A percentile compares a stretch with the other conserved stretches of the same genome.
These are phyloP conservation scores for Rhamphomyia laevipes DNA, from an alignment of 2,888 invertebrate species.

Conservation along the genomic window DNA sequence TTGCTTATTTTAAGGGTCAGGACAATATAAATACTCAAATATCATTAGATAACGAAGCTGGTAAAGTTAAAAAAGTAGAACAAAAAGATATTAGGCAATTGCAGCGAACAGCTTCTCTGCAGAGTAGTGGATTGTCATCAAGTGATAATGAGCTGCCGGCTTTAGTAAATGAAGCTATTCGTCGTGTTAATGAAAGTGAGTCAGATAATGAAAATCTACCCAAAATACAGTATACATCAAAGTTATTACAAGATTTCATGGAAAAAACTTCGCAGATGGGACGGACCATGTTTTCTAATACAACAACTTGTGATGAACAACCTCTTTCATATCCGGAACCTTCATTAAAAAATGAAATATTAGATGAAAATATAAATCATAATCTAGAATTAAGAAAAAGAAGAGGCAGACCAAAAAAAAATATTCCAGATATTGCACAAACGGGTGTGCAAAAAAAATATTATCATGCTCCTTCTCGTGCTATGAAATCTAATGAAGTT, in stretches of 20 bases:
- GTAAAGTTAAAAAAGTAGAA: neutral
- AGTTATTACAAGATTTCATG: slow-evolving; percentile 67
- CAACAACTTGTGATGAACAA: slow-evolving; percentile 18
- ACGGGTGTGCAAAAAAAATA: too few species aligned
- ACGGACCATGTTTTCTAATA: slow-evolving; percentile 37
- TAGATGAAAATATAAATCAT: slow-evolving; percentile 28
- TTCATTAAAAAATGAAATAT: slow-evolving; percentile 5
- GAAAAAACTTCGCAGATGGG: slow-evolving; percentile 64
- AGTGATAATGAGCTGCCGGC: slow-evolving; percentile 67
- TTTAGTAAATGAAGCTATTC: slow-evolving; percentile 64
- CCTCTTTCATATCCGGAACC: slow-evolving; percentile 23
- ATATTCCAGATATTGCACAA: too few species aligned
- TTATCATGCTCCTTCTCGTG: too few species aligned
- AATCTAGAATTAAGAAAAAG: slow-evolving; percentile 33
- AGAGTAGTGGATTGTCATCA: slow-evolving; percentile 39
- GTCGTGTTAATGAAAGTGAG: slow-evolving; percentile 55
- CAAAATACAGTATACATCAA: slow-evolving; percentile 53
- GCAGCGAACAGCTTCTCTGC: slow-evolving; percentile 14
- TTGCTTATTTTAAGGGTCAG: neutral
- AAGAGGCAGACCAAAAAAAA: neutral
- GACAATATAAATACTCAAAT: neutral
- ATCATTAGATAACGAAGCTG: neutral
- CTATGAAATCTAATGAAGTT: too few species aligned
- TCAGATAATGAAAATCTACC: slow-evolving; percentile 52
- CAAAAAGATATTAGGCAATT: neutral